phyloP scores from a whole-genome alignment of 2,797 vertebrate species.

The Amblyraja radiata region DNA sequence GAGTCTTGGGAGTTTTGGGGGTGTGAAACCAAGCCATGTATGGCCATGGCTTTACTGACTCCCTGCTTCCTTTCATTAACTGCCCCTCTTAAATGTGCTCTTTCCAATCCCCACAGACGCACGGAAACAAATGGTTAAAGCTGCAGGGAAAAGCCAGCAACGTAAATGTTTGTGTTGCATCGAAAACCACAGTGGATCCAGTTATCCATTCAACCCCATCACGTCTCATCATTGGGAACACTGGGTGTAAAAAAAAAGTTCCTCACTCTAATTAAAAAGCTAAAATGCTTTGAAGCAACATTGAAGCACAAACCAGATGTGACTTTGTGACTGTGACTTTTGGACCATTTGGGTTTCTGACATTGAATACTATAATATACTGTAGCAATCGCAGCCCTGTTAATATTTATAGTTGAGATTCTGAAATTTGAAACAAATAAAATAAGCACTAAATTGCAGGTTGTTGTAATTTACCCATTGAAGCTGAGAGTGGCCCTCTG shows the following conservation, averaged over 20 bases:
- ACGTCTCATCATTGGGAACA: neutral
- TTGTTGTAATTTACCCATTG: conserved; percentile 9
- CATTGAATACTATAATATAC: neutral
- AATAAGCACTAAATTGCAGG: neutral
- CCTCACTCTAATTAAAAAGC: neutral
- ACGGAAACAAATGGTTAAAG: neutral
- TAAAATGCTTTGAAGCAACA: neutral
- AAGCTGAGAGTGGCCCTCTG: conserved; percentile 4
- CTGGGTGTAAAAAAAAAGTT: too few species aligned
- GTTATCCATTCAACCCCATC: neutral
- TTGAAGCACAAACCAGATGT: neutral
- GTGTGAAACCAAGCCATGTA: neutral
- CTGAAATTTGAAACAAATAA: conserved; percentile 23
- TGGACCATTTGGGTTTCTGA: neutral
- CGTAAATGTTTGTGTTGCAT: neutral
- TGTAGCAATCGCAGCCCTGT: neutral
- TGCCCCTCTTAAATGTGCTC: too few species aligned
- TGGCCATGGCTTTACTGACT: neutral
- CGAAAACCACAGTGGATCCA: neutral
- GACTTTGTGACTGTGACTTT: neutral
- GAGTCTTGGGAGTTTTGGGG: neutral
- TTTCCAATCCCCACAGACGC: too few species aligned
- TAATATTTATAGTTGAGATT: neutral
- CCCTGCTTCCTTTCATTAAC: conserved; percentile 11
- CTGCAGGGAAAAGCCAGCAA: too few species aligned